Percentiles rank a stretch among this genome's conserved stretches.
phyloP scores from a whole-genome alignment of 2,888 invertebrate genomes.

The Exephanes ischioxanthus region DNA sequence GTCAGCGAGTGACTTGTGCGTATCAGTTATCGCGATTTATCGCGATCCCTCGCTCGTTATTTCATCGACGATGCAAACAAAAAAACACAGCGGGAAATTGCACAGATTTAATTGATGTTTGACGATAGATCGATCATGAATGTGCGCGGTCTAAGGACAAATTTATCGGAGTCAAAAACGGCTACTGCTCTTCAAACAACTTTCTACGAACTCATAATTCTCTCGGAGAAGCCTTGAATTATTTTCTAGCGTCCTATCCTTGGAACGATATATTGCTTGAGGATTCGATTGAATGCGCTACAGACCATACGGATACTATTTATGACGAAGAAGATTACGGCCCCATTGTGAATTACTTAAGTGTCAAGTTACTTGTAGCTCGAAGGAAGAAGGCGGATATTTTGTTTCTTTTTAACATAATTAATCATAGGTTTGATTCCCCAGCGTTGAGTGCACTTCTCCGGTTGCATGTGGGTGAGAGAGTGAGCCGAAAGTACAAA shows the following conservation, averaged over 20 bases:
- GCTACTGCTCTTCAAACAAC: too few relatives aligned
- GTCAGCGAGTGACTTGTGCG: slow-evolving; percentile 24
- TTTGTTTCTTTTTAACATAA: background rate
- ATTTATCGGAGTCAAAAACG: too few relatives aligned
- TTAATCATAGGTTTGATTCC: background rate
- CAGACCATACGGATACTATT: too few relatives aligned
- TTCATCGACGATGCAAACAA: slow-evolving; percentile 1
- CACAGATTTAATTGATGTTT: background rate
- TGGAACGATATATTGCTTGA: too few relatives aligned
- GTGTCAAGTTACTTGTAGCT: background rate
- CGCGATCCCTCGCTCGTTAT: background rate
- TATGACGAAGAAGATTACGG: background rate
- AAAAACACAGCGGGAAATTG: background rate
- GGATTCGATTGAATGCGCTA: too few relatives aligned
- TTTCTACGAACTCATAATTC: too few relatives aligned
- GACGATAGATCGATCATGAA: background rate
- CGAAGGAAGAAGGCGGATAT: background rate
- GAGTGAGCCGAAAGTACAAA: too few relatives aligned
- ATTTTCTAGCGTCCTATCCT: too few relatives aligned
- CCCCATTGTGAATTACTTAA: background rate
- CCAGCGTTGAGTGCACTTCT: too few relatives aligned
- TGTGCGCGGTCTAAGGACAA: too few relatives aligned
- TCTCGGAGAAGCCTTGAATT: too few relatives aligned
- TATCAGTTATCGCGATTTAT: slow-evolving; percentile 20
- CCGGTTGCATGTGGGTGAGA: too few relatives aligned